These are phyloP conservation scores for Atrina japonica DNA, from an alignment of 2,888 invertebrate genomes.

Conservation along the genomic window DNA sequence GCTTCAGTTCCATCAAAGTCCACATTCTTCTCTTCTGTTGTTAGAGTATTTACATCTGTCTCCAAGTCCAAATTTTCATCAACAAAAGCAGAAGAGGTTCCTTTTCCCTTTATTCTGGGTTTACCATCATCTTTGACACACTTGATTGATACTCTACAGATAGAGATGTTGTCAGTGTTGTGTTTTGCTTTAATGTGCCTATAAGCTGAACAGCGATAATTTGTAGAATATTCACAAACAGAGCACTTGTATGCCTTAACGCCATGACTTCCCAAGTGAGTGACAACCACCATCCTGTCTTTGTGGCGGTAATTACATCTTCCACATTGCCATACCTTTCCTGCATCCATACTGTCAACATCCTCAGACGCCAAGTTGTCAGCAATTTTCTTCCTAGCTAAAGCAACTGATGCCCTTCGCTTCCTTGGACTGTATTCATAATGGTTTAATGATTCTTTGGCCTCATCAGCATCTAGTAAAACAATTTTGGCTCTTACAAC, in stretches of 20 bases:
- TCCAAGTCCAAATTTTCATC: conserved; percentile 10
- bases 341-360: conserved; percentile 16
- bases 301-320: conserved; percentile 87
- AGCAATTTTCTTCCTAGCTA: conserved; percentile 14
- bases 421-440: conserved; percentile 60
- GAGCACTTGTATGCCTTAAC: conserved; percentile 75
- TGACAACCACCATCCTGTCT: conserved; percentile 69
- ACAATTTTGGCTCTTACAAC: conserved; percentile 57
- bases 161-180: conserved; percentile 55
- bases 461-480: conserved; percentile 64
- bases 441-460: conserved; percentile 62
- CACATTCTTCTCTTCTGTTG: conserved; percentile 28
- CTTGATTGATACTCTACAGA: conserved; percentile 61
- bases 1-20: conserved; percentile 20
- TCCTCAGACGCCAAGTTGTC: background rate
- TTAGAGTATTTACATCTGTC: conserved; percentile 18
- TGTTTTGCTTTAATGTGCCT: conserved; percentile 75
- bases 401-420: conserved; percentile 20
- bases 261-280: conserved; percentile 71
- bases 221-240: conserved; percentile 79
- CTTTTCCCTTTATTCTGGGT: background rate
- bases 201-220: conserved; percentile 79
- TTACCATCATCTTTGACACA: conserved; percentile 30
- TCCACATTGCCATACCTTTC: conserved; percentile 88
- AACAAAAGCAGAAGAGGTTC: too few relatives aligned